Conservation (phyloP, 2,113 vertebrate genomes). For the Ellobius talpinus region DNA sequence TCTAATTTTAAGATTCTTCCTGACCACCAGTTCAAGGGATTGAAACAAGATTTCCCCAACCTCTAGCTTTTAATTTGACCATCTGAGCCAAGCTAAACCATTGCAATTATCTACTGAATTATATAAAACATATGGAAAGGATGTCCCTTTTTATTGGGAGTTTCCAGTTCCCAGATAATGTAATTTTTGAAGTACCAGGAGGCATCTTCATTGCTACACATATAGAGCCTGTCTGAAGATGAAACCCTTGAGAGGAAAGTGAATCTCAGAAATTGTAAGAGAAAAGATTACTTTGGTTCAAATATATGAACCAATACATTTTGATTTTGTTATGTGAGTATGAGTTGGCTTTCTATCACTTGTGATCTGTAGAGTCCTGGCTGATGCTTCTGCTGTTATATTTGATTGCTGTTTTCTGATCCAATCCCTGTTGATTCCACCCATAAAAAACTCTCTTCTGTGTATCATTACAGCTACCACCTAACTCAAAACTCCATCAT, state of each 20-base stretch:
- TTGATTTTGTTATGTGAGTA: conserved; percentile 54
- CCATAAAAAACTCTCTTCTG: neutral
- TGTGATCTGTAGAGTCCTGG: conserved; percentile 27
- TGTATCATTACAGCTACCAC: neutral
- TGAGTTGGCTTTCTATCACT: conserved; percentile 55
- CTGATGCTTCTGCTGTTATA: neutral
- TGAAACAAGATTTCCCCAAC: neutral
- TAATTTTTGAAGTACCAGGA: neutral
- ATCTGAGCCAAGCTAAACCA: neutral
- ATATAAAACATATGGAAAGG: neutral
- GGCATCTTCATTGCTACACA: neutral
- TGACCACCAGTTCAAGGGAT: neutral
- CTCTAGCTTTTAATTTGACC: neutral
- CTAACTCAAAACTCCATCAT: conserved; percentile 14
- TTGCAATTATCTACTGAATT: neutral
- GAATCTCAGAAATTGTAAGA: conserved; percentile 44
- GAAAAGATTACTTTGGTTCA: conserved; percentile 22
- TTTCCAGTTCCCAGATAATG: neutral
- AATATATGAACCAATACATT: conserved; percentile 45
- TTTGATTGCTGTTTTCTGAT: conserved; percentile 57
- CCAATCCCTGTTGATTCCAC: conserved; percentile 26
- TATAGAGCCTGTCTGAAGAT: neutral
- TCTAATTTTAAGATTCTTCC: neutral
- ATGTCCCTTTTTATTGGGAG: neutral
- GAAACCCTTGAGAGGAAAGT: neutral